These are phyloP conservation scores for Pipistrellus kuhlii DNA, from an alignment of 2,797 vertebrate genomes.

Conservation along the genomic window DNA sequence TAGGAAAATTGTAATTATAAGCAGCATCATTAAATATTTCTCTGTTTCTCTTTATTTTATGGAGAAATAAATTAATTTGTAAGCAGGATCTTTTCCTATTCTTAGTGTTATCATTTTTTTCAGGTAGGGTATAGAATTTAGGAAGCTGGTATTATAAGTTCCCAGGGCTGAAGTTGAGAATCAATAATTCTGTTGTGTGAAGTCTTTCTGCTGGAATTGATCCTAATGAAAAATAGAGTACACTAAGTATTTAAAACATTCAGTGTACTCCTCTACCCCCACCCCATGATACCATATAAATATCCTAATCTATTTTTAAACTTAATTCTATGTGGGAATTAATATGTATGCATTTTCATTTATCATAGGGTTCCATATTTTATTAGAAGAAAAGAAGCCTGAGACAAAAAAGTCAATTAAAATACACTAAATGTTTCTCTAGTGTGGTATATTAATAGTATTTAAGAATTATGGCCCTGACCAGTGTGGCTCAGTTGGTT, in stretches of 20 bases:
- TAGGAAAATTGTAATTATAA: not conserved
- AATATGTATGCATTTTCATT: slow-evolving; percentile 41
- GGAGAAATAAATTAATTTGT: not conserved
- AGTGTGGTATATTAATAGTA: not conserved
- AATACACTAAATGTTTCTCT: slow-evolving; percentile 51
- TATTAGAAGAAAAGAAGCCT: slow-evolving; percentile 32
- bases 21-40: not conserved
- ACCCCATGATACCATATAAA: slow-evolving; percentile 17
- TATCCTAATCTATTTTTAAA: not conserved
- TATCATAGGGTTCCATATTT: slow-evolving; percentile 61
- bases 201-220: not conserved
- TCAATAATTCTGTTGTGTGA: slow-evolving; percentile 6
- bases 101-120: not conserved
- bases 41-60: not conserved
- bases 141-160: not conserved
- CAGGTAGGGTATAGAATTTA: not conserved
- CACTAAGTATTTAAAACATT: not conserved
- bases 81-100: not conserved
- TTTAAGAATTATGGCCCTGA: slow-evolving; percentile 68
- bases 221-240: not conserved
- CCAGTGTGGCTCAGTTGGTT: not conserved
- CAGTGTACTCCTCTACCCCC: not conserved
- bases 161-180: not conserved
- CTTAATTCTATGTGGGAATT: not conserved
- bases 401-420: slow-evolving; percentile 66